A percentile compares a stretch with the other conserved stretches of the same genome.
phyloP scores from a whole-genome alignment of 2,888 invertebrate species.

The Pseudoips prasinana region DNA sequence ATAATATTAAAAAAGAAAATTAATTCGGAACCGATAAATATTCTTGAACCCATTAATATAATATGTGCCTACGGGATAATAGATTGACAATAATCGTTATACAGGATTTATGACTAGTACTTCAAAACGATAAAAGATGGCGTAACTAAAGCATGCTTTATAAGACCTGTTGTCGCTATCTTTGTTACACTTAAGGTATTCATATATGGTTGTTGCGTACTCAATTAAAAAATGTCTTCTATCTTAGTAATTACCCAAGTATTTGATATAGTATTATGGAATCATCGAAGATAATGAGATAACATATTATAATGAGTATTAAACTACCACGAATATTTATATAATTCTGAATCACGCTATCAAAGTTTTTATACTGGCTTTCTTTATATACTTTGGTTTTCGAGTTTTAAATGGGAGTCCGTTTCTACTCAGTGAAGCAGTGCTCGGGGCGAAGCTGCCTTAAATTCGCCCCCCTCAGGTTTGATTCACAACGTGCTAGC shows the following conservation, averaged over 20 bases:
- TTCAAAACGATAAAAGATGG: conserved; percentile 30
- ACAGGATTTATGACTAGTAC: too few relatives aligned
- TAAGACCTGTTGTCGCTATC: conserved; percentile 8
- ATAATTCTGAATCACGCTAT: conserved; percentile 38
- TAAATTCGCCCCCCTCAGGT: conserved; percentile 33
- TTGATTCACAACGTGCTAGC: conserved; percentile 24
- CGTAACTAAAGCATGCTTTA: conserved; percentile 12
- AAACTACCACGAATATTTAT: too few relatives aligned
- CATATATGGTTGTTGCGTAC: conserved; percentile 2
- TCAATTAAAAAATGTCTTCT: background rate
- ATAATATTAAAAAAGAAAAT: too few relatives aligned
- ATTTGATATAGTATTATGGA: fast-evolving
- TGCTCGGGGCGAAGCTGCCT: conserved; percentile 45
- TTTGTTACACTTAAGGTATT: conserved; percentile 12
- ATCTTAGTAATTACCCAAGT: background rate
- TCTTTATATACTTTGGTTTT: conserved; percentile 7
- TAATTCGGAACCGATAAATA: too few relatives aligned
- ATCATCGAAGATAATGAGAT: too few relatives aligned
- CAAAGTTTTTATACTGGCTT: conserved; percentile 21
- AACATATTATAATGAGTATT: too few relatives aligned
- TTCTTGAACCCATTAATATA: too few relatives aligned
- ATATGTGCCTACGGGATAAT: too few relatives aligned
- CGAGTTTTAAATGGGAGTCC: conserved; percentile 40
- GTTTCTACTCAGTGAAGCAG: conserved; percentile 61
- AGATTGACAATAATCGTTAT: too few relatives aligned